Evolutionary conservation across 2,888 invertebrate species (phyloP), one percentile per base, ranked within the genome.

Genomic region (Apantesis nais): DNA sequence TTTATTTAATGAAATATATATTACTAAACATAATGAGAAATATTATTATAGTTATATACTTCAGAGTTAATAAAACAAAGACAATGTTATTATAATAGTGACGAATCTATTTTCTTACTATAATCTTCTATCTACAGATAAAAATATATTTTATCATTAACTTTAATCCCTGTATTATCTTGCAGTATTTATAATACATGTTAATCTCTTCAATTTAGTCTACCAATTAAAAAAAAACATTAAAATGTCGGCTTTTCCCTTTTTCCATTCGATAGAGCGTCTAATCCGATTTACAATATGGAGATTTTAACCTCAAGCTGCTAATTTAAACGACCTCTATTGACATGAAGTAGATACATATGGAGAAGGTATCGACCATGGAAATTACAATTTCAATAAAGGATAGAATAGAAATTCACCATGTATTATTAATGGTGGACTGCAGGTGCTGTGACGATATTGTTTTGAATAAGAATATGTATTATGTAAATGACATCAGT

Each of bases 391-490:
- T 80, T 81, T 80, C 83, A 81, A 76, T 79, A 79, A 79, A 83
- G 82, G 74, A 52, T 52, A 76, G 78, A 68, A 76, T 79, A 79
- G 81, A 84, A 83, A 85, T 80, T 41, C 63, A 52, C 67, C 69
- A 86, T 89, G 87, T 87, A 86, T 89, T 87, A 89, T 88, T 86
- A 78, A 87, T 88, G 78, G 76, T 74, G 65, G 58, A 37, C 48
- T 44, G 52, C 66, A 72, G 68, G 66, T 70, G 73, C 16, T 16
- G 31, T 73, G 67, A 67, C 70, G 70, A 74, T 68, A 79, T 19
- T 39, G 14, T 31, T 63, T 68, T 63, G 58, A 64, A 67, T 62
- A 44, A 52, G 62, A 66, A 66, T 22, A 41, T 52, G 19, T 61
- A 62, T 71, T 63, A 66, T 52, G 62, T 34, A n/a, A 62, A 69